These are phyloP conservation scores for Aphidius gifuensis DNA, from an alignment of 1,140 invertebrate species.

Conservation along the genomic window DNA sequence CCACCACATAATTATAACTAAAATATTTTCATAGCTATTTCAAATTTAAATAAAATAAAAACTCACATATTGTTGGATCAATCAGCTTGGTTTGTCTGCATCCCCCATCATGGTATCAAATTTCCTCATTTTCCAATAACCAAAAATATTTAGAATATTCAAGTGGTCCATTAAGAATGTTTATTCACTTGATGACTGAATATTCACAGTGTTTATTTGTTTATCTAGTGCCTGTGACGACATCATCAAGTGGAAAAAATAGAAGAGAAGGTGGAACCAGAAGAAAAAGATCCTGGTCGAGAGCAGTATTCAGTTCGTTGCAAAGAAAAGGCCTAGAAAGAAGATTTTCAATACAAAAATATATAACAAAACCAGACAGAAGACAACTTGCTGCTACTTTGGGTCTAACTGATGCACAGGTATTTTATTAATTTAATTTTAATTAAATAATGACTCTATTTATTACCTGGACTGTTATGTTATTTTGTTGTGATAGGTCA, in stretches of 20 bases:
- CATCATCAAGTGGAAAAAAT: slow-evolving; percentile 17
- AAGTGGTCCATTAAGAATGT: no score
- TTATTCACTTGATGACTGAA: no score
- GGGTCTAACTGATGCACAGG: slow-evolving; percentile 85
- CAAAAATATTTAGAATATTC: no score
- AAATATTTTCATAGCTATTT: no score
- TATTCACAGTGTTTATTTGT: no score
- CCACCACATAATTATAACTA: no score
- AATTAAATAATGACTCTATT: slow-evolving; percentile 9
- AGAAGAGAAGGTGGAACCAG: slow-evolving; percentile 53
- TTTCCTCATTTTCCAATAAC: no score
- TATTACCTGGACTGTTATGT: slow-evolving; percentile 11
- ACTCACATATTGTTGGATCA: no score
- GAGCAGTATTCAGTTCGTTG: slow-evolving; percentile 90
- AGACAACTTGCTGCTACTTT: slow-evolving; percentile 86
- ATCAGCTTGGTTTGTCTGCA: no score
- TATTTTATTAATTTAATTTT: slow-evolving; percentile 31
- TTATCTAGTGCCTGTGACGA: slow-evolving; percentile 28
- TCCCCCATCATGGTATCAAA: no score
- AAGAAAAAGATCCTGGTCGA: slow-evolving; percentile 85
- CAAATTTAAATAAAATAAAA: no score
- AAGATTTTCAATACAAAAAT: slow-evolving; percentile 88
- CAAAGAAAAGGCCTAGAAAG: slow-evolving; percentile 88
- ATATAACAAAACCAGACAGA: slow-evolving; percentile 91
- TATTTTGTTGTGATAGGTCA: slow-evolving; percentile 62